Percentiles rank a stretch among this genome's conserved stretches.
phyloP scores from a whole-genome alignment of 2,888 invertebrate species.

The Polyommatus iphigenia region DNA sequence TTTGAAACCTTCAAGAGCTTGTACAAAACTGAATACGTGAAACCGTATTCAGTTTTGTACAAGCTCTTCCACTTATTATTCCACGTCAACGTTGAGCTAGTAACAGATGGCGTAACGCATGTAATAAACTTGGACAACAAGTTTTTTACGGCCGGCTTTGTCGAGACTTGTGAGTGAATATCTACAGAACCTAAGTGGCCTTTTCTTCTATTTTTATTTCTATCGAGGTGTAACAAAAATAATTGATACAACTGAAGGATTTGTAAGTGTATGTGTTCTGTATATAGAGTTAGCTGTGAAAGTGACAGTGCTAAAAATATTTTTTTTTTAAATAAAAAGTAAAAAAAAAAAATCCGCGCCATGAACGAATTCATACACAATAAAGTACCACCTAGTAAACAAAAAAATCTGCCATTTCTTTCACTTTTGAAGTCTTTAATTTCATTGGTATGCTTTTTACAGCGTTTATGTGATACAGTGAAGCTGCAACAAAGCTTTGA shows the following conservation, averaged over 20 bases:
- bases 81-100: neutral
- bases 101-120: constrained; percentile 6
- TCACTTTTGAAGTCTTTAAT: neutral
- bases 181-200: neutral
- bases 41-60: neutral
- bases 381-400: too few species aligned
- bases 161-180: constrained; percentile 1
- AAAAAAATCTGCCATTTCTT: neutral
- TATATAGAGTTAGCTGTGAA: too few species aligned
- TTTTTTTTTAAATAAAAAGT: too few species aligned
- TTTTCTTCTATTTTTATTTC: neutral
- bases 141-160: constrained; percentile 4
- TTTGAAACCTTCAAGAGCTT: too few species aligned
- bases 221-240: neutral
- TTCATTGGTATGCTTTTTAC: constrained; percentile 19
- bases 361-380: too few species aligned
- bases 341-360: too few species aligned
- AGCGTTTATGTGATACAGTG: constrained; percentile 13
- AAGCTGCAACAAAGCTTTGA: constrained; percentile 21
- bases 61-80: neutral
- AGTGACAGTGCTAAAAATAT: too few species aligned
- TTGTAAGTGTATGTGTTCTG: neutral
- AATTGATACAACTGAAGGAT: neutral
- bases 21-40: too few species aligned
- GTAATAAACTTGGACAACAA: neutral